These are phyloP conservation scores for Leiothrix lutea DNA, from an alignment of 2,113 vertebrate species.

Conservation along the genomic window DNA sequence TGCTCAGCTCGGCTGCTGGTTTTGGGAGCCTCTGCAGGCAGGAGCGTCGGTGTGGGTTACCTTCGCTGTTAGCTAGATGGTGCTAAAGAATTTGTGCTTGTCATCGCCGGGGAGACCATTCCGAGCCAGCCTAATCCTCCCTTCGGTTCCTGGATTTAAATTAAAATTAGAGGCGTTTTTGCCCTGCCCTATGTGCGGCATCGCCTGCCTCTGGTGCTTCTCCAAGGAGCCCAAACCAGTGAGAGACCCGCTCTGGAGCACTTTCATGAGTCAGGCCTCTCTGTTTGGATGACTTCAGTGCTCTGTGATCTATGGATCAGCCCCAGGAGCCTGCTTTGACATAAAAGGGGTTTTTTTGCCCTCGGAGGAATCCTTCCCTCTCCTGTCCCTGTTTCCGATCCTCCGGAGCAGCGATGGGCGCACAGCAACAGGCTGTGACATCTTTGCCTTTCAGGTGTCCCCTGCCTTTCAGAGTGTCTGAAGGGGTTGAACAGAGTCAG, in stretches of 20 bases:
- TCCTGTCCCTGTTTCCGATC: not conserved
- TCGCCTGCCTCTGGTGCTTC: not conserved
- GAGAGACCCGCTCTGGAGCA: not conserved
- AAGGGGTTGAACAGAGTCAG: not conserved
- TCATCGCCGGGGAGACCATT: not conserved
- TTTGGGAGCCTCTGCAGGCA: not conserved
- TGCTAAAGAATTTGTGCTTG: constrained; percentile 66
- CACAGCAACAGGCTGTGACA: not conserved
- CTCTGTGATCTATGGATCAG: not conserved
- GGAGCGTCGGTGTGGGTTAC: not conserved
- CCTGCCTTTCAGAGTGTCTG: not conserved
- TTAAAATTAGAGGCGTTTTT: not conserved
- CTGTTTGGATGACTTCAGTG: not conserved
- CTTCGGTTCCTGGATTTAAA: not conserved
- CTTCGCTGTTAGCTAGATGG: constrained; percentile 49
- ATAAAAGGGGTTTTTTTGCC: not conserved
- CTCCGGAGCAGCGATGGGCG: not conserved
- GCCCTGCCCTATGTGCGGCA: not conserved
- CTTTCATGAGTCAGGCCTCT: not conserved
- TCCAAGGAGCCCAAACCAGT: fast-evolving
- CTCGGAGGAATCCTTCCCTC: not conserved
- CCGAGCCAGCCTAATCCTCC: not conserved
- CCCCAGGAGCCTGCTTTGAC: not conserved
- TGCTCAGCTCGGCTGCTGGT: fast-evolving
- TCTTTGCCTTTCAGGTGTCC: not conserved